phyloP scores from a whole-genome alignment of 2,113 vertebrate genomes.

The Passer montanus region DNA sequence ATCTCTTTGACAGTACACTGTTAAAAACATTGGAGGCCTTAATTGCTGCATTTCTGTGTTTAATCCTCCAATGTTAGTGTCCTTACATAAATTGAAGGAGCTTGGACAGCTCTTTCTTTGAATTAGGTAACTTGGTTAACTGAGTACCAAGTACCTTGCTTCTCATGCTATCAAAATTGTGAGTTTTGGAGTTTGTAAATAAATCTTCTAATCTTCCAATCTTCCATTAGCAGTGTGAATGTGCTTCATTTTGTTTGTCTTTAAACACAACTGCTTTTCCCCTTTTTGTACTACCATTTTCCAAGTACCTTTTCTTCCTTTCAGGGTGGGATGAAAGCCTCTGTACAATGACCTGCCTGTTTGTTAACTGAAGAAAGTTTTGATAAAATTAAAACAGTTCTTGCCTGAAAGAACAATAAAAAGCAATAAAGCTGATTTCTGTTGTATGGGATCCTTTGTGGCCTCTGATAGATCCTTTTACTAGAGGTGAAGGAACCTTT shows the following conservation, averaged over 20 bases:
- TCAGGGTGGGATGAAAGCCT: background rate
- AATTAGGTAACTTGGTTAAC: background rate
- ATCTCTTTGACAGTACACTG: background rate
- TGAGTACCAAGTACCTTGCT: background rate
- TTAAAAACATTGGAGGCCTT: background rate
- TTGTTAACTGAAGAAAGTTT: background rate
- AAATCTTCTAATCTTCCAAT: background rate
- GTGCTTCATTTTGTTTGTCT: background rate
- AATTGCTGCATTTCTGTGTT: background rate
- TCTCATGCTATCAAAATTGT: background rate
- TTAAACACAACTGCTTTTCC: background rate
- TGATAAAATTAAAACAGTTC: background rate
- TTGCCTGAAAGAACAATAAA: constrained; percentile 25
- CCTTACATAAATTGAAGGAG: background rate
- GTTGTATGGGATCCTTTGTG: background rate
- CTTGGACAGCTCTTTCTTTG: background rate
- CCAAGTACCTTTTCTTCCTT: background rate
- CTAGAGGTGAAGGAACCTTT: background rate
- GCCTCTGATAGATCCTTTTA: background rate
- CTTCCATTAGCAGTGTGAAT: background rate
- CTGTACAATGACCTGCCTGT: background rate
- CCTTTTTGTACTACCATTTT: background rate
- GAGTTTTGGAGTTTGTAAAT: background rate
- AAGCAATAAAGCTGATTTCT: constrained; percentile 25
- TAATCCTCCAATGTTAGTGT: background rate